phyloP scores from a whole-genome alignment of 2,113 vertebrate species.

The Tricholaema leucomelas region DNA sequence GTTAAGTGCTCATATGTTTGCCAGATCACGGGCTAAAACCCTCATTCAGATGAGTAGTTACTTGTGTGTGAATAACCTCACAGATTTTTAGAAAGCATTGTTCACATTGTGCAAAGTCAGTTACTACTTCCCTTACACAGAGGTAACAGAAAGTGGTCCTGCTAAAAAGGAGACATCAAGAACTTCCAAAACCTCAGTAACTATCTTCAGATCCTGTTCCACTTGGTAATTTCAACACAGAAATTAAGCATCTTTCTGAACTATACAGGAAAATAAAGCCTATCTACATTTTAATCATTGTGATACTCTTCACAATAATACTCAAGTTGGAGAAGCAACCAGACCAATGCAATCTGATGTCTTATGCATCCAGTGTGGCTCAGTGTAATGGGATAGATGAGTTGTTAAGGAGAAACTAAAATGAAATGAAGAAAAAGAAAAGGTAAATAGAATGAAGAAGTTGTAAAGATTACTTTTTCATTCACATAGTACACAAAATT shows the following conservation, averaged over 20 bases:
- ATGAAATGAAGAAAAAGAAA: not conserved
- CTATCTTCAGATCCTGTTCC: not conserved
- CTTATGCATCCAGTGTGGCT: no score
- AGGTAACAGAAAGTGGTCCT: not conserved
- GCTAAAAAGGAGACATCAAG: not conserved
- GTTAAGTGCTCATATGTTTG: constrained; percentile 10
- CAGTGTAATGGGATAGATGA: not conserved
- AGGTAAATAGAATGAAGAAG: not conserved
- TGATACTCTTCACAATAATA: not conserved
- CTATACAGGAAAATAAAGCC: not conserved
- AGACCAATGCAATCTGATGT: not conserved
- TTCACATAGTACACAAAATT: not conserved
- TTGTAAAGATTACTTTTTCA: not conserved
- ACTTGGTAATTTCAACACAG: not conserved
- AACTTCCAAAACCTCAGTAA: not conserved
- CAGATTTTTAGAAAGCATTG: not conserved
- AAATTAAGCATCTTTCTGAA: not conserved
- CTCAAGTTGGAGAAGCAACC: not conserved
- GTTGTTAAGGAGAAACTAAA: not conserved
- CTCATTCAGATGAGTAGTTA: constrained; percentile 3
- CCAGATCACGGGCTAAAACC: not conserved
- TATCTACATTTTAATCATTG: no score
- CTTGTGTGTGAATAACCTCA: constrained; percentile 2
- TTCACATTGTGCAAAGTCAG: not conserved
- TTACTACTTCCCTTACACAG: not conserved